A percentile compares a stretch with the other conserved stretches of the same genome.
Evolutionary conservation across 2,888 invertebrate species (phyloP).

Genomic region (Diachrysia chrysitis): DNA sequence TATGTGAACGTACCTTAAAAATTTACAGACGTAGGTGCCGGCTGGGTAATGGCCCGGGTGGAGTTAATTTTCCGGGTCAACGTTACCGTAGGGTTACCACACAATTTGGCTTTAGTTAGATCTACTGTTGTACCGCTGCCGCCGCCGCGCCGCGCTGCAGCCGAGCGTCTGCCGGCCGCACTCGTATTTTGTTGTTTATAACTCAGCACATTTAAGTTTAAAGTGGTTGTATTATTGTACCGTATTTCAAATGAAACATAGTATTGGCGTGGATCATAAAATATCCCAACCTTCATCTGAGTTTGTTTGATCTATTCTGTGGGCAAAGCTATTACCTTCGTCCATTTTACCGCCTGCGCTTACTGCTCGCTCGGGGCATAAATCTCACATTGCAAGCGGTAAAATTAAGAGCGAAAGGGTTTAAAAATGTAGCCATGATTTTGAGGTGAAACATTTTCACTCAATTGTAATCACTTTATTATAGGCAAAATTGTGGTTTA

Average conservation of each 20-base stretch:
- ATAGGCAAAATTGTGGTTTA: not conserved
- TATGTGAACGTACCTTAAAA: slow-evolving; percentile 56
- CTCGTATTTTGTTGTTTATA: slow-evolving; percentile 38
- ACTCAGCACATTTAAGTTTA: slow-evolving; percentile 38
- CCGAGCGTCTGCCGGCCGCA: slow-evolving; percentile 13
- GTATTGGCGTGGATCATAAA: slow-evolving; percentile 10
- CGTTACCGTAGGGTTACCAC: slow-evolving; percentile 74
- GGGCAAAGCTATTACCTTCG: slow-evolving; percentile 10
- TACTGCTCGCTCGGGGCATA: not conserved
- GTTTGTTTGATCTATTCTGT: slow-evolving; percentile 7
- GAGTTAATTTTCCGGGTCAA: slow-evolving; percentile 83
- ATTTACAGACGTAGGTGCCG: slow-evolving; percentile 54
- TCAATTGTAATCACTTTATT: not conserved
- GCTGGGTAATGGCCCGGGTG: slow-evolving; percentile 71
- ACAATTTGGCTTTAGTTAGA: slow-evolving; percentile 56
- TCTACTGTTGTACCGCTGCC: slow-evolving; percentile 31
- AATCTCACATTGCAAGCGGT: slow-evolving; percentile 4
- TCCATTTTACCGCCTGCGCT: slow-evolving; percentile 9
- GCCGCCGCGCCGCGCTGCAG: not conserved
- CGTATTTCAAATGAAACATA: slow-evolving; percentile 27
- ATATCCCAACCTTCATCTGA: not conserved
- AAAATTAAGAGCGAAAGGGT: not conserved
- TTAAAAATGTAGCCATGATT: slow-evolving; percentile 1
- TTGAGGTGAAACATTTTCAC: not conserved
- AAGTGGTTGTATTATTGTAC: slow-evolving; percentile 24